Evolutionary conservation across 1,140 invertebrate genomes (phyloP).

Genomic region (Calosoma granatense): DNA sequence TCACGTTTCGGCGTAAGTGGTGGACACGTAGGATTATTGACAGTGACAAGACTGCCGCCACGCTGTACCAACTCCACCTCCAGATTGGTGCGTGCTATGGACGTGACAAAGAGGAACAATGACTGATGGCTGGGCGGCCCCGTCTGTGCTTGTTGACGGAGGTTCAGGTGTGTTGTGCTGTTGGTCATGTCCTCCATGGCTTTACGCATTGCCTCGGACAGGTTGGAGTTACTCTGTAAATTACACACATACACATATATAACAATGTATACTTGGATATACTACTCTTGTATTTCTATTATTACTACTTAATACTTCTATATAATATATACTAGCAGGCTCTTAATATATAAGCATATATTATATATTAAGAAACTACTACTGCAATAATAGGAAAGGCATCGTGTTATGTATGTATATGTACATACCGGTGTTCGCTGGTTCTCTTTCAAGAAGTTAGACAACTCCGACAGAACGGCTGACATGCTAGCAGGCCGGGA

Average conservation of each 20-base stretch:
- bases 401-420: too few relatives aligned
- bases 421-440: conserved; percentile 48
- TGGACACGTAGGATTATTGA: conserved; percentile 43
- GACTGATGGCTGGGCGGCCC: conserved; percentile 56
- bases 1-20: conserved; percentile 66
- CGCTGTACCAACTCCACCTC: conserved; percentile 85
- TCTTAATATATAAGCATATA: conserved; percentile 11
- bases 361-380: conserved; percentile 8
- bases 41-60: conserved; percentile 60
- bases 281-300: conserved; percentile 12
- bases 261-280: conserved; percentile 19
- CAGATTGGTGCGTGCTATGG: conserved; percentile 84
- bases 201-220: conserved; percentile 69
- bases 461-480: conserved; percentile 46
- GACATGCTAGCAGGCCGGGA: conserved; percentile 42
- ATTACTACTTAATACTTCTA: too few relatives aligned
- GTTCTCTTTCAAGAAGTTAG: conserved; percentile 56
- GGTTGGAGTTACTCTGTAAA: conserved; percentile 46
- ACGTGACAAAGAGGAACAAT: conserved; percentile 80
- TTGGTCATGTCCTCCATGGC: conserved; percentile 92
- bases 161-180: conserved; percentile 58
- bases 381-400: neutral
- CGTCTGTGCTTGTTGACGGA: conserved; percentile 43
- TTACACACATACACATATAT: too few relatives aligned
- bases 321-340: conserved; percentile 12